Base-by-base conservation (phyloP, 1,140 invertebrate species). In the Heterodera carotae region DNA sequence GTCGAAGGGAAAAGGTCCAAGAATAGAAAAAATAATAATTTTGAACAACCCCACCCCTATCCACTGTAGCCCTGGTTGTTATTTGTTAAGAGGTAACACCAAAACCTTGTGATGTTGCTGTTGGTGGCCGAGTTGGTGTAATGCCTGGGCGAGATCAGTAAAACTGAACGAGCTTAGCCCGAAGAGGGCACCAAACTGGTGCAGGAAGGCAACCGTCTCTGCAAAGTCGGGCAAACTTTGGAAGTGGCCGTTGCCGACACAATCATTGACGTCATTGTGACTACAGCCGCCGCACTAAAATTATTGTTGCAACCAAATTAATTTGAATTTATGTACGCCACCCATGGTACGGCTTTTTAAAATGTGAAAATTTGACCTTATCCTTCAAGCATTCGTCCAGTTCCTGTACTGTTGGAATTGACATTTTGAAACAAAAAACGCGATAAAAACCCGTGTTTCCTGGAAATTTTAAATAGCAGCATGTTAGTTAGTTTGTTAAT, bases 311-410 rank as follows among this genome's bases (percentile, higher is more conserved):
- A 5, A 12, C 4, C 31, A 33, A 69, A 22, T 29, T 31, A 69
- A 8, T 12, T 2, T 29, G 15, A 22, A 53, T 48, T 22, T 27
- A 48, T 12, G 5, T 53, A 1, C 22, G 12, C 4, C 48, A 22
- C 5, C 18, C 12, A 43, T 43, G 7, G 7, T n/a, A 10, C 12
- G 18, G 12, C 48, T 5, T 12, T 53, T 18, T 22, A 12, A 12
- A 2, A 8, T 2, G 0, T 4, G 22, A 53, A 53, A 53, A 12
- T 15, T 53, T 53, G 36, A 62, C 71, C 71, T 74, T 74, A 31
- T 74, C 71, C n/a, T 59, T 29, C 36, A 74, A 62, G n/a, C 71
- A 74, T n/a, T 74, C 56, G 15, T 74, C 56, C 27, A 74, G 33
- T 2, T 74, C 48, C 43, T 56, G 43, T 43, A 6, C 36, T 10